phyloP scores from a whole-genome alignment of 2,888 invertebrate species.

The Blera fallax region DNA sequence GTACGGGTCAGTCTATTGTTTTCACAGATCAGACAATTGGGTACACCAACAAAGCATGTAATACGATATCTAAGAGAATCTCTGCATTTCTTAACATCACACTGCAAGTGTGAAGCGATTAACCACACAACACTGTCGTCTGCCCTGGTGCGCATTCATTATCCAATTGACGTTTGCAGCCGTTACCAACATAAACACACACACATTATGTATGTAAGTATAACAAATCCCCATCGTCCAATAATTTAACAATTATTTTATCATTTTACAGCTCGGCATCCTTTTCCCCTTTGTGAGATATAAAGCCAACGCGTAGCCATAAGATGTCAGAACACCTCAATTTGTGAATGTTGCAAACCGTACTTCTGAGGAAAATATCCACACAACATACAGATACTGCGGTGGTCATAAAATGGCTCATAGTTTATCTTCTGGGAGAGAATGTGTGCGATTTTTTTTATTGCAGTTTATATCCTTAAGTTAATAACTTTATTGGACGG shows the following conservation, averaged over 20 bases:
- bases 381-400: neutral
- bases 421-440: conserved; percentile 31
- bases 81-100: neutral
- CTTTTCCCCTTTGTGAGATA: neutral
- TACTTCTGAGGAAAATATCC: neutral
- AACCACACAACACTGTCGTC: neutral
- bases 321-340: conserved; percentile 23
- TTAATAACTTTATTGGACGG: conserved; percentile 52
- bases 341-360: conserved; percentile 29
- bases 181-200: conserved; percentile 13
- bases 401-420: conserved; percentile 55
- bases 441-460: conserved; percentile 51
- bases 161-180: conserved; percentile 22
- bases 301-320: neutral
- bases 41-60: neutral
- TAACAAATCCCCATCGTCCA: conserved; percentile 34
- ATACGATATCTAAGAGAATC: neutral
- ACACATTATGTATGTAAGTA: conserved; percentile 11
- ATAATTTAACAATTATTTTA: conserved; percentile 54
- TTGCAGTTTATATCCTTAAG: conserved; percentile 48
- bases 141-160: neutral
- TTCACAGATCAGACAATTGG: neutral
- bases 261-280: neutral
- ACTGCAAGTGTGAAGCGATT: neutral
- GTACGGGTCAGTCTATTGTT: too few relatives aligned